Base-by-base conservation (phyloP, 2,888 invertebrate species). In the Epinotia brunnichana region DNA sequence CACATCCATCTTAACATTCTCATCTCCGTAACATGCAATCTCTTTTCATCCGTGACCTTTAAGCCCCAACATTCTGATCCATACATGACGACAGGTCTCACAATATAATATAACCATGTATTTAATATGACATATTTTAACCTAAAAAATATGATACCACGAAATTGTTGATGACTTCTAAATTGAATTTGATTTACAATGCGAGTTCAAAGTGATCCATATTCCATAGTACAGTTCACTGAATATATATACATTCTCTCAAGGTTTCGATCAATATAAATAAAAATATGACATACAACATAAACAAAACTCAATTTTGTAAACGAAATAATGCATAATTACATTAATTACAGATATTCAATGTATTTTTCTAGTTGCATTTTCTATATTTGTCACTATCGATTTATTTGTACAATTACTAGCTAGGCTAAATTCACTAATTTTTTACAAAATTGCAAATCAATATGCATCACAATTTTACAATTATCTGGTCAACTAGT, bases 371-470 rank as follows among this genome's bases (percentile, higher is more conserved):
- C 48, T 56, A 57, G 56, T 62, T 56, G 56, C 62, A 62, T 54
- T 62, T 59, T 24, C 64, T 60, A 70, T 41, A 13, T 35, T 62
- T 60, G 3, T 68, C 56, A 62, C 53, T 62, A 59, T 19, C 59
- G 48, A 59, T 70, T 21, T 11, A 51, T 72, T 72, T 68, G 67
- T 72, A 68, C 72, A 68, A 15, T 72, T 17, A 68, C 72, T 56
- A 72, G 56, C 72, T 72, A 67, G 54, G 19, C 67, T 68, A 72
- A n/a, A 21, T 72, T 62, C 51, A 2, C 72, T 72, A 72, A 72
- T 56, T 41, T 21, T 41, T 72, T 72, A 67, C 66, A 71, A 71
- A 66, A 71, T 67, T 71, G 71, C 71, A 71, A 67, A 67, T 67
- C 0, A 56, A 54, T 56, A 67, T 71, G 41, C 67, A 68, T 48